A percentile compares a stretch with the other conserved stretches of the same genome.
Conservation (phyloP, 2,888 invertebrate genomes). For the Galeopsomyia nigrocyanea region DNA sequence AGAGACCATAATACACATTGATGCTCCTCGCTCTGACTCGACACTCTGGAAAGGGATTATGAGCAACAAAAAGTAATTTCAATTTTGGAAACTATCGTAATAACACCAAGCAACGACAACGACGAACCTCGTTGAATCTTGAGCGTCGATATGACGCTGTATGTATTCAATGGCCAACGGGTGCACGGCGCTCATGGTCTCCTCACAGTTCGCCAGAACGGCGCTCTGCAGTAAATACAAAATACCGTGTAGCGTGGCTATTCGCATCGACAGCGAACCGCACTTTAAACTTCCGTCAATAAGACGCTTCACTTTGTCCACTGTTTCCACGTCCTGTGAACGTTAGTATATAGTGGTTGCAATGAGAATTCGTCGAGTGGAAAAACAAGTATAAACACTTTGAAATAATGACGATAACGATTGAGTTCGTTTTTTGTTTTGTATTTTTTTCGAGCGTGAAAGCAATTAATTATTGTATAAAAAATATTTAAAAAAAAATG, state of each 20-base stretch:
- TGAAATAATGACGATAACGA: background rate
- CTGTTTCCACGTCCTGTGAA: constrained; percentile 72
- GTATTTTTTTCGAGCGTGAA: background rate
- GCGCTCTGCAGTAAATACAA: constrained; percentile 77
- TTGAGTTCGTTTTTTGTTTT: background rate
- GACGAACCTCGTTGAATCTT: constrained; percentile 62
- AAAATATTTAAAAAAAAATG: background rate
- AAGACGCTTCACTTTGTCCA: constrained; percentile 75
- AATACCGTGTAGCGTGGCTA: constrained; percentile 77
- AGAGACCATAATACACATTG: constrained; percentile 81
- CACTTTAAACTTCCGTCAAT: constrained; percentile 75
- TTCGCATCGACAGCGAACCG: constrained; percentile 74
- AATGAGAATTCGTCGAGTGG: background rate
- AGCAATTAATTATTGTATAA: background rate
- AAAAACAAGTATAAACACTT: constrained; percentile 9
- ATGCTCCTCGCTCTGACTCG: constrained; percentile 73
- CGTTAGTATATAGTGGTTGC: no score
- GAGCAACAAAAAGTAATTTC: no score
- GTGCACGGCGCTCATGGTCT: constrained; percentile 71
- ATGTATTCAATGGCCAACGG: constrained; percentile 72
- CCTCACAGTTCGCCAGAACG: constrained; percentile 69
- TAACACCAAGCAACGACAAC: no score
- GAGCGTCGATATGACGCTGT: constrained; percentile 69
- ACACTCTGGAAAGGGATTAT: constrained; percentile 50
- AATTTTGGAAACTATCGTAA: no score